Base-by-base conservation (phyloP, 2,113 vertebrate species). In the Cynopterus brachyotis region DNA sequence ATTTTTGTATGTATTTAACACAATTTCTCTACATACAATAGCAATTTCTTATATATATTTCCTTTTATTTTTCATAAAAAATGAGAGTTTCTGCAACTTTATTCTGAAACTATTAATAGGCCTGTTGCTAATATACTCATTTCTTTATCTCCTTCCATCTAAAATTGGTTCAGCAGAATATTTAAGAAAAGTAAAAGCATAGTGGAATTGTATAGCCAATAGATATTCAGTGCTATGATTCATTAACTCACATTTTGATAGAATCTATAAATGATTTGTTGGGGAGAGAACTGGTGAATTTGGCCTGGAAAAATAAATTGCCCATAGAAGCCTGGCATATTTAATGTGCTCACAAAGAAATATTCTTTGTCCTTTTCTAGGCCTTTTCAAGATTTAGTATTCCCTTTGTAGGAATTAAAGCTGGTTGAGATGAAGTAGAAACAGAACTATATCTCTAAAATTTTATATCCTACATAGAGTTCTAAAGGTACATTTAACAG, bases 311-410 rank as follows among this genome's bases (percentile, higher is more conserved):
- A 94, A 80, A 94, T 26, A 62, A 96, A 55, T 47, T 62, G 40
- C 35, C 6, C 35, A 37, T 75, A 24, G 81, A 96, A 96, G 66
- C 40, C 97, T 96, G 90, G 66, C 80, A 78, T 66, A 95, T 83
- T 95, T 96, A 97, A 97, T 97, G 62, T 95, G 69, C 53, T 96
- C 94, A 96, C 55, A 94, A 97, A 93, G 79, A 97, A 80, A 95
- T 78, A 96, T 30, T 32, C 75, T 95, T 91, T 90, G 47, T 90
- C 85, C 59, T 78, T 95, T 94, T 69, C 30, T 24, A 92, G 81
- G n/a, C 4, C 67, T 97, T 97, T 95, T 97, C 62, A 96, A 96
- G 96, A 97, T 96, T 97, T 96, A 96, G 26, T 78, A 95, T 96
- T 93, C 28, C 4, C 17, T 97, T 97, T 96, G 79, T 95, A 87